Base-by-base conservation (phyloP, 1,140 invertebrate genomes). In the Conus betulinus region DNA sequence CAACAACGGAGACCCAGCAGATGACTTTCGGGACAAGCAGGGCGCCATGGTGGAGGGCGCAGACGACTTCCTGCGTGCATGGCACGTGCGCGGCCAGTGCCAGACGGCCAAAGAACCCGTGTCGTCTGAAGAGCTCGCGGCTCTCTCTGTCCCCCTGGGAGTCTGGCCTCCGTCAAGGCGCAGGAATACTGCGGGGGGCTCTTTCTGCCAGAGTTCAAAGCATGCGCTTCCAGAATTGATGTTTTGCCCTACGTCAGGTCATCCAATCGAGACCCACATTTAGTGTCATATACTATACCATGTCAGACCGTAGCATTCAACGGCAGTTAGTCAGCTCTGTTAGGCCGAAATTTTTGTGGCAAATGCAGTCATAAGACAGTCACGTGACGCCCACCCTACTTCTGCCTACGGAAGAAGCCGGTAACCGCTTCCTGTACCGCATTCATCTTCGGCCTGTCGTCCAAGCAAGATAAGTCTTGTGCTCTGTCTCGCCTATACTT, bases 211-310 rank as follows among this genome's bases (percentile, higher is more conserved):
- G 52, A 83, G 52, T 83, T 83, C 81, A 15, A 8, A 17, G 81
- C 81, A 0, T 83, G 81, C 53, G 15, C 81, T n/a, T 27, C 81
- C 55, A 55, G 81, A 7, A 57, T 83, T 27, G 81, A 83, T 52
- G 55, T 57, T 51, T 25, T 57, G 81, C 81, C 81, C 53, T 83
- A 83, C n/a, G 51, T 83, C 81, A 55, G 81, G 81, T 83, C 17
- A 57, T 51, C 39, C 39, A 39, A 39, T 39, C 39, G 39, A 39
- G 39, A 39, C 39, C 39, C 39, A 39, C 39, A 39, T 0, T 39
- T 0, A 1, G 39, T 39, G 39, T 39, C n/a, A n/a, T n/a, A n/a
- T n/a, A n/a, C n/a, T n/a, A n/a, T n/a, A n/a, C n/a, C n/a, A n/a
- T n/a, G n/a, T n/a, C n/a, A n/a, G n/a, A n/a, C n/a, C n/a, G n/a